A percentile compares a stretch with the other conserved stretches of the same genome.
These are phyloP conservation scores for Parochlus steinenii DNA, from an alignment of 2,888 invertebrate genomes.

Conservation along the genomic window DNA sequence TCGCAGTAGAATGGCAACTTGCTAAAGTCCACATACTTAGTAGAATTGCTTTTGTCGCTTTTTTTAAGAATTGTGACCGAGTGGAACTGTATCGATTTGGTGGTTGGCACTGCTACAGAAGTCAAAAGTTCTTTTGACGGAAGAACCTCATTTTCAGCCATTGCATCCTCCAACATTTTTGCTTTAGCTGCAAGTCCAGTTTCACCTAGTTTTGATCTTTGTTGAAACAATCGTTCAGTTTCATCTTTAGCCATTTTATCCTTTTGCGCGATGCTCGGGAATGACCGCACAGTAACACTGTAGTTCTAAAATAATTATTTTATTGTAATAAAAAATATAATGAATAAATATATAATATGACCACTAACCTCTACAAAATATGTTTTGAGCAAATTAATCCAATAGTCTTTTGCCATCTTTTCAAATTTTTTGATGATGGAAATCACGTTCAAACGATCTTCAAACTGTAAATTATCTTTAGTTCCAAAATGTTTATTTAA, in stretches of 20 bases:
- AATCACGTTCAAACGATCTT: slow-evolving; percentile 51
- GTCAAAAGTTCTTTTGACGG: slow-evolving; percentile 56
- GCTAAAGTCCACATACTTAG: slow-evolving; percentile 36
- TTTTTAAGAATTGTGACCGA: slow-evolving; percentile 29
- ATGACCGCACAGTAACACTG: slow-evolving; percentile 23
- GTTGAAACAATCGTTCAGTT: slow-evolving; percentile 47
- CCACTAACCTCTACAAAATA: slow-evolving; percentile 27
- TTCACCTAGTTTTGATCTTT: slow-evolving; percentile 44
- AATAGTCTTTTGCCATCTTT: slow-evolving; percentile 45
- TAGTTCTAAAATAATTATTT: slow-evolving; percentile 12
- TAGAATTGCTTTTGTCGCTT: slow-evolving; percentile 25
- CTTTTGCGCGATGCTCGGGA: slow-evolving; percentile 47
- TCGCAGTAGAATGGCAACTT: slow-evolving; percentile 58
- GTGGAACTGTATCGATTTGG: slow-evolving; percentile 54
- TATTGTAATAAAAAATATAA: slow-evolving; percentile 5
- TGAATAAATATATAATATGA: not conserved
- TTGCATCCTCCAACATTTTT: slow-evolving; percentile 45
- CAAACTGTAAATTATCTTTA: slow-evolving; percentile 33
- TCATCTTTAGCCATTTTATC: slow-evolving; percentile 54
- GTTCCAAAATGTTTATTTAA: slow-evolving; percentile 4
- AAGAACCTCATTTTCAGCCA: slow-evolving; percentile 54
- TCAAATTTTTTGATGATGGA: slow-evolving; percentile 41
- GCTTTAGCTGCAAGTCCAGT: slow-evolving; percentile 49
- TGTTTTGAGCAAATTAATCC: slow-evolving; percentile 49
- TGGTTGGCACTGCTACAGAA: slow-evolving; percentile 58